phyloP scores from a whole-genome alignment of 2,888 invertebrate species.

The Craniophora ligustri region DNA sequence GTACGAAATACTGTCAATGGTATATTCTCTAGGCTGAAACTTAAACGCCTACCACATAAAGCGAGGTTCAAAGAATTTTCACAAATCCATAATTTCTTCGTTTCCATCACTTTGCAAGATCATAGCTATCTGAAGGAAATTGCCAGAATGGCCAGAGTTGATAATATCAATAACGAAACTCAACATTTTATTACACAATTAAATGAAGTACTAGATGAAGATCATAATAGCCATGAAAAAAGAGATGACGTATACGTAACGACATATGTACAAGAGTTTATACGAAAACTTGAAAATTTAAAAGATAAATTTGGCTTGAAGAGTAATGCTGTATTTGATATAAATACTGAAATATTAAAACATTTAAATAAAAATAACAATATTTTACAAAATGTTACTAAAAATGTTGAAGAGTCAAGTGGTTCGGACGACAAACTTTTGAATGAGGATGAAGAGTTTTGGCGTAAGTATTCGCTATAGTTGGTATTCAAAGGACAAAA shows the following conservation, averaged over 20 bases:
- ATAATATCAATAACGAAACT: conserved; percentile 59
- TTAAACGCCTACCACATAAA: conserved; percentile 53
- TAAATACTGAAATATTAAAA: conserved; percentile 56
- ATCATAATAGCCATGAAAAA: conserved; percentile 44
- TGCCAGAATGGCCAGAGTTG: conserved; percentile 58
- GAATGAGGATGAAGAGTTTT: conserved; percentile 66
- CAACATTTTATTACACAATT: conserved; percentile 62
- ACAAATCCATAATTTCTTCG: conserved; percentile 67
- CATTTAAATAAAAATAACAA: conserved; percentile 31
- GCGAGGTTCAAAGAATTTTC: conserved; percentile 62
- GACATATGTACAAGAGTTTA: conserved; percentile 57
- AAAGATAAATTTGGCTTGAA: conserved; percentile 56
- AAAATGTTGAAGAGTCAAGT: conserved; percentile 1
- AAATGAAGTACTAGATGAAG: conserved; percentile 68
- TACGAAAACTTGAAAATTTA: conserved; percentile 58
- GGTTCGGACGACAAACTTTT: conserved; percentile 40
- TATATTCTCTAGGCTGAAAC: conserved; percentile 63
- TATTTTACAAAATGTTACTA: conserved; percentile 14
- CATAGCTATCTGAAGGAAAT: conserved; percentile 65
- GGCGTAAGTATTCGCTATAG: conserved; percentile 65
- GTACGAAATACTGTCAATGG: conserved; percentile 64
- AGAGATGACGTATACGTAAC: conserved; percentile 51
- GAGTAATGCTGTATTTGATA: conserved; percentile 35
- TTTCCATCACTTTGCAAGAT: conserved; percentile 64
- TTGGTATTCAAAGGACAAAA: not conserved